Evolutionary conservation across 2,888 invertebrate genomes (phyloP).

Genomic region (Synergus japonicus): DNA sequence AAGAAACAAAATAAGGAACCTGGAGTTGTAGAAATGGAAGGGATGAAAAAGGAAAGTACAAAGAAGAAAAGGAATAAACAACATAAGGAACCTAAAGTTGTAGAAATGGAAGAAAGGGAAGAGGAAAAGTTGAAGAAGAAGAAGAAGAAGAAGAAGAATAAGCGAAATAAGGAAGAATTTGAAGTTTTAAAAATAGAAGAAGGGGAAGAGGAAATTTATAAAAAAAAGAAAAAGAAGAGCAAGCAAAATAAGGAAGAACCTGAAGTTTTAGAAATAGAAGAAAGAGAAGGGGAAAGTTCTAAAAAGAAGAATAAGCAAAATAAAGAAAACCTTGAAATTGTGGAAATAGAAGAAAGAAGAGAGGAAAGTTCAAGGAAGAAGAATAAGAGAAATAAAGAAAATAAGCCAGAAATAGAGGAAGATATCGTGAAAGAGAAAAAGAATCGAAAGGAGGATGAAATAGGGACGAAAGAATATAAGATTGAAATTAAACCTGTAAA

Average conservation of each 20-base stretch:
- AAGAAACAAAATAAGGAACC: neutral
- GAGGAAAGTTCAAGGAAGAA: neutral
- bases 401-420: neutral
- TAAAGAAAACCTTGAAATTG: neutral
- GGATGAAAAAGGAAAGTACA: neutral
- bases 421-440: neutral
- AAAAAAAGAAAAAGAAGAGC: neutral
- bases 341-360: neutral
- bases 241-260: neutral
- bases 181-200: neutral
- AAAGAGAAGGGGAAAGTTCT: neutral
- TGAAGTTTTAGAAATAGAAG: neutral
- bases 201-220: neutral
- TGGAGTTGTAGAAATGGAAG: neutral
- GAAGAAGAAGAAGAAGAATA: neutral
- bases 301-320: constrained; percentile 28
- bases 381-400: constrained; percentile 6
- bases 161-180: neutral
- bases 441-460: neutral
- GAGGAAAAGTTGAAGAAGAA: neutral
- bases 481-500: neutral
- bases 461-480: neutral
- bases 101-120: neutral
- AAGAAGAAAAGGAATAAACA: too few relatives aligned
- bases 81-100: neutral